These are phyloP conservation scores for Dolomedes plantarius DNA, from an alignment of 2,888 invertebrate species.

Conservation along the genomic window DNA sequence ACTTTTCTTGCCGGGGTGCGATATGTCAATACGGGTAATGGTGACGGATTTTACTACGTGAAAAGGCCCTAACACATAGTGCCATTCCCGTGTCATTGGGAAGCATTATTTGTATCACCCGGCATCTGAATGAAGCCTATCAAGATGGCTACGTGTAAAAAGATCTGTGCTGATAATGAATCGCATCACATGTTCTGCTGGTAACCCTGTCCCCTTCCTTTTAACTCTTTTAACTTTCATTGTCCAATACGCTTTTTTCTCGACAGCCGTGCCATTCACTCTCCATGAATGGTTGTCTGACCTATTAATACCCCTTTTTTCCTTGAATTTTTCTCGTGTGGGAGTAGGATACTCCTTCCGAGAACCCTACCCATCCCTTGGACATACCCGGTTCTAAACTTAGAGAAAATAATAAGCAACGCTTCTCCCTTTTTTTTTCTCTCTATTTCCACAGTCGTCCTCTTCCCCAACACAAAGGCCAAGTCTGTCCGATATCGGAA, in stretches of 20 bases:
- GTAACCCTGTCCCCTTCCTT: not conserved
- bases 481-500: slow-evolving; percentile 67
- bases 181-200: too few species aligned
- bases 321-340: not conserved
- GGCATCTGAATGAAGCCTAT: not conserved
- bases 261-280: slow-evolving; percentile 1
- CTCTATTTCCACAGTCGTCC: too few species aligned
- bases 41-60: too few species aligned
- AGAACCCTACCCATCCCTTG: slow-evolving; percentile 2
- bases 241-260: not conserved
- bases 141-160: not conserved
- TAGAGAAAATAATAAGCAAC: slow-evolving; percentile 66
- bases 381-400: slow-evolving; percentile 53
- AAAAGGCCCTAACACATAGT: too few species aligned
- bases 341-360: slow-evolving; percentile 1
- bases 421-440: too few species aligned
- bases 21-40: too few species aligned
- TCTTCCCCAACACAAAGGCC: slow-evolving; percentile 50
- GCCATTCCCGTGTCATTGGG: too few species aligned
- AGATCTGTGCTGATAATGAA: not conserved
- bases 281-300: not conserved
- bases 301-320: slow-evolving; percentile 15
- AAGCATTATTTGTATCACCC: too few species aligned
- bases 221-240: not conserved
- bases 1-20: too few species aligned